phyloP scores from a whole-genome alignment of 2,113 vertebrate species.

The Bombycilla garrulus region DNA sequence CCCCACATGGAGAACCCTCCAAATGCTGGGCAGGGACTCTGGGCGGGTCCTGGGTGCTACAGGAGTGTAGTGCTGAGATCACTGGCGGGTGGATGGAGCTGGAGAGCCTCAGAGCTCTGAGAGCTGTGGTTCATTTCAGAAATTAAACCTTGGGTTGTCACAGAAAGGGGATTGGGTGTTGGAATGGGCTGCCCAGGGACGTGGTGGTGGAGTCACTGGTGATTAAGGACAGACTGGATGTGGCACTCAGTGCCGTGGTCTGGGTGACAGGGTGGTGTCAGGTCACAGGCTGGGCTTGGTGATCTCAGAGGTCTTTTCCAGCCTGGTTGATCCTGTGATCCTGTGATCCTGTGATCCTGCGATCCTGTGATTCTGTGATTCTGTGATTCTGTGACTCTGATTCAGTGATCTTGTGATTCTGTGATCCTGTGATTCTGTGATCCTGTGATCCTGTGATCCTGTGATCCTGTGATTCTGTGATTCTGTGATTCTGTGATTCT shows the following conservation, averaged over 20 bases:
- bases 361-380: not conserved
- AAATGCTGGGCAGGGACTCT: not conserved
- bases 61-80: not conserved
- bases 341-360: not conserved
- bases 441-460: no score
- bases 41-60: rapidly evolving
- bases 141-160: not conserved
- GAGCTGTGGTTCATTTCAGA: not conserved
- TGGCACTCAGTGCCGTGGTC: not conserved
- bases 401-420: no score
- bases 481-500: not conserved
- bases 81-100: rapidly evolving
- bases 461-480: not conserved
- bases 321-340: no score
- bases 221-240: not conserved
- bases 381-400: no score
- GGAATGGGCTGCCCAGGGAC: not conserved
- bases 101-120: not conserved
- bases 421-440: not conserved
- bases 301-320: not conserved
- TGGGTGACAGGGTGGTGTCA: not conserved
- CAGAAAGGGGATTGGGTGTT: not conserved
- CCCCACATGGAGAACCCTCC: rapidly evolving
- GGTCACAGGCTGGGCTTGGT: not conserved
- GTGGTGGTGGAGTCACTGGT: not conserved